Percentiles rank a stretch among this genome's conserved stretches.
These are phyloP conservation scores for Sebastes hopkinsi DNA, from an alignment of 2,797 vertebrate genomes.

Conservation along the genomic window DNA sequence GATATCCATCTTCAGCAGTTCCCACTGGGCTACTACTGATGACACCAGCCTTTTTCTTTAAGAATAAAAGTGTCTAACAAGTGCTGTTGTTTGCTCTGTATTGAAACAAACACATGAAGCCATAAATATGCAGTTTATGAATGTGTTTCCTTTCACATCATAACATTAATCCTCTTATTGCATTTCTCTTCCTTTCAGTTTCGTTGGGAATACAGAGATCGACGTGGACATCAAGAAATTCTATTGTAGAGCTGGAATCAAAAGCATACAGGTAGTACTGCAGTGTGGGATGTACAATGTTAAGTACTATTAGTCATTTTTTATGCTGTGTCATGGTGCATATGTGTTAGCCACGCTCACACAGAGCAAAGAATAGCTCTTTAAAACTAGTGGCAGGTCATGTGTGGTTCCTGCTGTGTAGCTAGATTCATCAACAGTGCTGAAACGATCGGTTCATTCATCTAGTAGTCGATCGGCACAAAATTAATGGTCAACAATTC, in stretches of 20 bases:
- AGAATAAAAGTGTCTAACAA: not conserved
- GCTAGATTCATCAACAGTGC: too few species aligned
- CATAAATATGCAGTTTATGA: not conserved
- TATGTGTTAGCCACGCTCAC: not conserved
- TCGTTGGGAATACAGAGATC: conserved; percentile 95
- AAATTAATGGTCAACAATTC: not conserved
- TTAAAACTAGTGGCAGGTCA: not conserved
- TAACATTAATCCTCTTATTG: not conserved
- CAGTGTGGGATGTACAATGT: not conserved
- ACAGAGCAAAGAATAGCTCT: not conserved
- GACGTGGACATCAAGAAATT: conserved; percentile 96
- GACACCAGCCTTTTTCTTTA: not conserved
- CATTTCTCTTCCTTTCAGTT: conserved; percentile 77
- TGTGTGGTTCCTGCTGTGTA: too few species aligned
- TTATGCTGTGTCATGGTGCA: not conserved
- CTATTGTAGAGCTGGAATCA: conserved; percentile 97
- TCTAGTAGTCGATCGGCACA: too few species aligned
- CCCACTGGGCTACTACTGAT: too few species aligned
- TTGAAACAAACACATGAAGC: not conserved
- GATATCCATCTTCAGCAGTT: too few species aligned
- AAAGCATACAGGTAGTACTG: conserved; percentile 91
- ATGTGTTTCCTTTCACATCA: not conserved
- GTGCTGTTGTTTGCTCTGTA: not conserved
- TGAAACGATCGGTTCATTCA: too few species aligned
- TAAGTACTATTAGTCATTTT: not conserved